Conservation (phyloP, 2,888 invertebrate species). For the Rutpela maculata region DNA sequence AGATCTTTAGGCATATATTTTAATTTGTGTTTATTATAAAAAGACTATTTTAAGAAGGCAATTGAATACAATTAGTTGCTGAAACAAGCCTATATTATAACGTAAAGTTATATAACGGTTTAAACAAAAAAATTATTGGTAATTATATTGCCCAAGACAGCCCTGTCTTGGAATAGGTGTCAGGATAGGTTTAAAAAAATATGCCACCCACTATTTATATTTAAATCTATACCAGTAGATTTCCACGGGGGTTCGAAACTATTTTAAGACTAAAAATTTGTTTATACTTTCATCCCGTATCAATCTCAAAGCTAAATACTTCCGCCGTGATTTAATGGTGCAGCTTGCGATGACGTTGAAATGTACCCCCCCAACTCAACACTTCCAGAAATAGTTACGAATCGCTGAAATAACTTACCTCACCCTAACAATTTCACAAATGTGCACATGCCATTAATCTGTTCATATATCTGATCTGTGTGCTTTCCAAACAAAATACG, state of each 20-base stretch:
- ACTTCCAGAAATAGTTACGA: conserved; percentile 3
- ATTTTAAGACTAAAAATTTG: neutral
- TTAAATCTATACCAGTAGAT: neutral
- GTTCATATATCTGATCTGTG: conserved; percentile 7
- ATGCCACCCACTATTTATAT: too few species aligned
- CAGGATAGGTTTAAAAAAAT: too few species aligned
- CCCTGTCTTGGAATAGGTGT: too few species aligned
- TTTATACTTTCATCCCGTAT: neutral
- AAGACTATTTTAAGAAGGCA: too few species aligned
- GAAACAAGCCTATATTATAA: too few species aligned
- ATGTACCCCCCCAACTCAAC: conserved; percentile 13
- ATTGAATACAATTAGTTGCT: too few species aligned
- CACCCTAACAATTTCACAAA: conserved; percentile 10
- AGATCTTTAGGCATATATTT: too few species aligned
- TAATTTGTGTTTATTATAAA: too few species aligned
- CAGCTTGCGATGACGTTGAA: conserved; percentile 14
- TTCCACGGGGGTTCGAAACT: neutral
- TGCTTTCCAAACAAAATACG: neutral
- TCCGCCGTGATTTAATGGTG: neutral
- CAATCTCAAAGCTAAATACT: neutral
- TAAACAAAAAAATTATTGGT: too few species aligned
- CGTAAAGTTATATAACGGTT: too few species aligned
- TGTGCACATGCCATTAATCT: conserved; percentile 16
- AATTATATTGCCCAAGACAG: too few species aligned
- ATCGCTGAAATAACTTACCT: conserved; percentile 5